Evolutionary conservation across 2,888 invertebrate genomes (phyloP).

Genomic region (Eupithecia vulgata): DNA sequence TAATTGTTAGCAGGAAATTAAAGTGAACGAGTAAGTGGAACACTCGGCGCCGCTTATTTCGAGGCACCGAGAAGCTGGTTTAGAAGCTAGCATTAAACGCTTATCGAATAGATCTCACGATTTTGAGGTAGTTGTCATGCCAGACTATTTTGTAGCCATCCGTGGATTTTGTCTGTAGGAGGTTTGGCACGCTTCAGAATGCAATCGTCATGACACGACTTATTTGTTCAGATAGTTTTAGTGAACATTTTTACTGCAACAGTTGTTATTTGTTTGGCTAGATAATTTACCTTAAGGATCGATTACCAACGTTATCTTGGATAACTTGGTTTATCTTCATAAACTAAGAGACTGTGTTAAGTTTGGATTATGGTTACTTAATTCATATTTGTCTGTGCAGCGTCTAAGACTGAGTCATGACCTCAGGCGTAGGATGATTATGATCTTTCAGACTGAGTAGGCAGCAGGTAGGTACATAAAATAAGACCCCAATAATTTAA

Average conservation of each 20-base stretch:
- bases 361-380: conserved; percentile 38
- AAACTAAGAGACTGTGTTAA: conserved; percentile 30
- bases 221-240: conserved; percentile 17
- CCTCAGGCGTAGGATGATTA: conserved; percentile 61
- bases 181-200: conserved; percentile 32
- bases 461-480: conserved; percentile 2
- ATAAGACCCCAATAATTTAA: background rate
- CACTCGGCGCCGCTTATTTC: conserved; percentile 57
- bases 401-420: conserved; percentile 72
- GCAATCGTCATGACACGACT: conserved; percentile 26
- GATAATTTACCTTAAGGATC: background rate
- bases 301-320: background rate
- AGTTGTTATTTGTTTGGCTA: background rate
- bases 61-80: conserved; percentile 22
- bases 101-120: conserved; percentile 54
- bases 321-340: conserved; percentile 24
- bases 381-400: conserved; percentile 64
- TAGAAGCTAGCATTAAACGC: conserved; percentile 31
- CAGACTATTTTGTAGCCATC: conserved; percentile 33
- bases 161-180: conserved; percentile 30
- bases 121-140: conserved; percentile 48
- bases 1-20: conserved; percentile 83
- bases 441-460: conserved; percentile 19
- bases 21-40: conserved; percentile 74
- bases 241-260: background rate